Conservation (phyloP, 2,888 invertebrate genomes). For the Agonum fuliginosum region DNA sequence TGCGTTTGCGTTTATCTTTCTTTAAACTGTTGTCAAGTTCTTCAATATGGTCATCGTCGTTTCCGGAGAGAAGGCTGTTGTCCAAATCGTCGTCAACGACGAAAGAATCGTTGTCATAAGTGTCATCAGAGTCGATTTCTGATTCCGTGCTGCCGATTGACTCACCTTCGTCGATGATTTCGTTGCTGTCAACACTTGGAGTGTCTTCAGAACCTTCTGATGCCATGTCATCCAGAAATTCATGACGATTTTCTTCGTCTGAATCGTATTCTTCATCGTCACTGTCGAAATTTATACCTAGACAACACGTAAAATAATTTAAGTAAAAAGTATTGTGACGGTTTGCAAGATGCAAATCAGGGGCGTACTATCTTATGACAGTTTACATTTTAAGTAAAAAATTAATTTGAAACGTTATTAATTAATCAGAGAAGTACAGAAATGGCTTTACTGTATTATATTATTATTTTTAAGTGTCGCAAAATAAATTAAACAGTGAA, state of each 20-base stretch:
- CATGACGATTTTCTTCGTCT: constrained; percentile 60
- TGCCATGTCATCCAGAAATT: constrained; percentile 67
- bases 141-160: constrained; percentile 67
- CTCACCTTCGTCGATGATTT: constrained; percentile 70
- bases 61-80: constrained; percentile 67
- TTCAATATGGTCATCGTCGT: constrained; percentile 65
- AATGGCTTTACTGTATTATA: no score
- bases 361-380: no score
- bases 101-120: constrained; percentile 67
- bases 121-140: constrained; percentile 64
- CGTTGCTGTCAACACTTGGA: constrained; percentile 70
- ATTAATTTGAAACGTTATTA: no score
- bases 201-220: constrained; percentile 71
- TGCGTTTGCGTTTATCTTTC: constrained; percentile 37
- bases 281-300: no score
- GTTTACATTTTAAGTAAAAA: no score
- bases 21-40: constrained; percentile 28
- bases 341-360: no score
- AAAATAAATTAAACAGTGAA: no score
- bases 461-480: no score
- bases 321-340: no score
- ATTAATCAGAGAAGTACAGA: no score
- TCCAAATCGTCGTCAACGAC: constrained; percentile 66
- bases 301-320: no score
- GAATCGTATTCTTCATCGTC: constrained; percentile 19